Conservation (phyloP, 2,797 vertebrate species). For the Sternotherus odoratus region DNA sequence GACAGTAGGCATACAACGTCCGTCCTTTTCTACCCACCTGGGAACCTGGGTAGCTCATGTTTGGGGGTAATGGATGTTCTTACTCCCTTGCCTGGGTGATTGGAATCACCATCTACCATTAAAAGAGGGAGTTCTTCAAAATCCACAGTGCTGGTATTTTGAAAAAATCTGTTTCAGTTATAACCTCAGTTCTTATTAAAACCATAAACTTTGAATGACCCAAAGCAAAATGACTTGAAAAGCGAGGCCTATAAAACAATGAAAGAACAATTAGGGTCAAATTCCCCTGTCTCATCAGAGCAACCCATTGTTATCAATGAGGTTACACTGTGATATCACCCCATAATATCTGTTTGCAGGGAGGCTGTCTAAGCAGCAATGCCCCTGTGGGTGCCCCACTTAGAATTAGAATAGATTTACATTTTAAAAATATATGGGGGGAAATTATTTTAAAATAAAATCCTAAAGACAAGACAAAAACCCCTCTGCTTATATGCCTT, state of each 20-base stretch:
- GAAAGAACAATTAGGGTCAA: neutral
- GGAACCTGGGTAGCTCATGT: neutral
- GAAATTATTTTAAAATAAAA: slow-evolving; percentile 22
- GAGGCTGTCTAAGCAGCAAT: neutral
- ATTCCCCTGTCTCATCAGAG: neutral
- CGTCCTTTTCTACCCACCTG: neutral
- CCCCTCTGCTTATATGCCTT: neutral
- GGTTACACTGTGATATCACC: neutral
- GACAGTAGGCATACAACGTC: accelerated
- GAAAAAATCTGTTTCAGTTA: neutral
- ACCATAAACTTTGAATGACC: neutral
- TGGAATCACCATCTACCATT: neutral
- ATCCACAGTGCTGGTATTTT: neutral
- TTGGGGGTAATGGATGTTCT: neutral
- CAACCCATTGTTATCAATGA: neutral
- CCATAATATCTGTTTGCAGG: neutral
- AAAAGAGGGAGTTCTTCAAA: neutral
- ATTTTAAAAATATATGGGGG: neutral
- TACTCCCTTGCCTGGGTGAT: neutral
- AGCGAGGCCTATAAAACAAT: neutral
- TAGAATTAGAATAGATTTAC: neutral
- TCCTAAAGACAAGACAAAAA: neutral
- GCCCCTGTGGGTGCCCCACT: neutral
- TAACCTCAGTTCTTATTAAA: neutral
- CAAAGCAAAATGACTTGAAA: neutral